These are phyloP conservation scores for Diadophis punctatus DNA, from an alignment of 2,113 vertebrate species.

Conservation along the genomic window DNA sequence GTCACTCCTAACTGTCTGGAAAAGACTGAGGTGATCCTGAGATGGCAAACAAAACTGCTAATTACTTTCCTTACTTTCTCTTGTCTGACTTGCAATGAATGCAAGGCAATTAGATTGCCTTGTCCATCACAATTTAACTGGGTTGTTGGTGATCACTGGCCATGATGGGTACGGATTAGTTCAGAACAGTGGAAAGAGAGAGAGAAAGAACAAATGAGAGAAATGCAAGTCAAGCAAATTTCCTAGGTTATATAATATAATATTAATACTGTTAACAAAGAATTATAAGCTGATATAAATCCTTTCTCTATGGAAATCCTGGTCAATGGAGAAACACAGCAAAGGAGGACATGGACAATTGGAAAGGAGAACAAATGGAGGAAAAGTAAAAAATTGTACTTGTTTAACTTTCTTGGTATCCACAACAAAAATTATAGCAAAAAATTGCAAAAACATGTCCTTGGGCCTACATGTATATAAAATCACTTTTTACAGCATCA, in stretches of 20 bases:
- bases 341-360: background rate
- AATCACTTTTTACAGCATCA: background rate
- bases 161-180: background rate
- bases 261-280: background rate
- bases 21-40: background rate
- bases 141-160: background rate
- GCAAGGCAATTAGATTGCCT: background rate
- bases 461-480: background rate
- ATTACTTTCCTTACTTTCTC: background rate
- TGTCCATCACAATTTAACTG: background rate
- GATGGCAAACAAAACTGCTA: background rate
- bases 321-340: background rate
- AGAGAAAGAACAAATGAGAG: background rate
- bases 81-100: background rate
- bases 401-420: background rate
- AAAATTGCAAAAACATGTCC: background rate
- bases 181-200: background rate
- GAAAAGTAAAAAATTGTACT: background rate
- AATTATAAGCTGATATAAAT: background rate
- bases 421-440: background rate
- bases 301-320: background rate
- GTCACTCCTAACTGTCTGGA: background rate
- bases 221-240: background rate
- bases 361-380: background rate
- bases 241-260: background rate